These are phyloP conservation scores for Copidosoma aretas DNA, from an alignment of 2,888 invertebrate genomes.

Conservation along the genomic window DNA sequence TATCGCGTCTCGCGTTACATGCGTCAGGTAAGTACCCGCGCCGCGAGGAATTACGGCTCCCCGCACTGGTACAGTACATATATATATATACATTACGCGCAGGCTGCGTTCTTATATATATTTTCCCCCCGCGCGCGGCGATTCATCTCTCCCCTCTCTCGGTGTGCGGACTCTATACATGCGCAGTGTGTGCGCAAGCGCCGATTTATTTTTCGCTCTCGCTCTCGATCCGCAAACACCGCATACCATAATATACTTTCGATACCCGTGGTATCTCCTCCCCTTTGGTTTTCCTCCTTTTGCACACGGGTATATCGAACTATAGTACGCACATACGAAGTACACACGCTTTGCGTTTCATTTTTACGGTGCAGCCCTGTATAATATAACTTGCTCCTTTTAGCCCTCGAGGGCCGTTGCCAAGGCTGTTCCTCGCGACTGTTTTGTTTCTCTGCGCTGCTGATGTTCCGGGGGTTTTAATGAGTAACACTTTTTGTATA, in stretches of 20 bases:
- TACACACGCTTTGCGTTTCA: not conserved
- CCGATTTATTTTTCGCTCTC: conserved; percentile 25
- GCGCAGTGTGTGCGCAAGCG: not conserved
- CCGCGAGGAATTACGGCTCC: conserved; percentile 25
- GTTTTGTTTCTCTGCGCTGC: not conserved
- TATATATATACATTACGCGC: too few relatives aligned
- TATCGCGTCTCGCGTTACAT: conserved; percentile 13
- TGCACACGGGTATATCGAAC: too few relatives aligned
- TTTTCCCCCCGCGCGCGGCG: not conserved
- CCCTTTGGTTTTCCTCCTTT: not conserved
- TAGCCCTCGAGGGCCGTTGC: not conserved
- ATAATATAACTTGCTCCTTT: not conserved
- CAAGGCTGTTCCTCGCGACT: not conserved
- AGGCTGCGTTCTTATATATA: not conserved
- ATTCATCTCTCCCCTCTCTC: conserved; percentile 11
- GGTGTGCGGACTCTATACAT: not conserved
- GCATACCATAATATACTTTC: conserved; percentile 11
- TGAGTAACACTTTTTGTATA: conserved; percentile 19
- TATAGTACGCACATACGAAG: too few relatives aligned
- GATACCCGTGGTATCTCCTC: conserved; percentile 7
- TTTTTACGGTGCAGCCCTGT: not conserved
- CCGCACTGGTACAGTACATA: too few relatives aligned
- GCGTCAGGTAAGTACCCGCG: not conserved
- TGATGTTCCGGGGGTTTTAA: conserved; percentile 21
- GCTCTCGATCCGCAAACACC: conserved; percentile 11